phyloP scores from a whole-genome alignment of 92 coral and sea anemone species.

The Zoanthus solanderi region DNA sequence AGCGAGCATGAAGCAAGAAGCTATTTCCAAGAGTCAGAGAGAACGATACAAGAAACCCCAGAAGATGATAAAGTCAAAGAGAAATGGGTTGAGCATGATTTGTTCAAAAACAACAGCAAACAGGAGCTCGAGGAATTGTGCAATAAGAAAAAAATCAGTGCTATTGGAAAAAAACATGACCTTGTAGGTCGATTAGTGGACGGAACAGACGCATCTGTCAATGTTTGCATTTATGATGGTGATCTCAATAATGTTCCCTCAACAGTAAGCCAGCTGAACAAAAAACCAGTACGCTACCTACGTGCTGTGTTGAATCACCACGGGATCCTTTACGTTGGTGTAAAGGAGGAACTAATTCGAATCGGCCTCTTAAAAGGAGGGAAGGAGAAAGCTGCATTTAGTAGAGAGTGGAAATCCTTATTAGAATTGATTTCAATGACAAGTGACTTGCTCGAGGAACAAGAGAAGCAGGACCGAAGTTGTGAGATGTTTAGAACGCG shows the following conservation, averaged over 20 bases:
- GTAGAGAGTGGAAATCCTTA: conserved; percentile 53
- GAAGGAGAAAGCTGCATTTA: conserved; percentile 50
- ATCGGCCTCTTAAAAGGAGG: conserved; percentile 54
- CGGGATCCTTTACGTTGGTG: conserved; percentile 47
- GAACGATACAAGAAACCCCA: conserved; percentile 2
- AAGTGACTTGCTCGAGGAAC: conserved; percentile 29
- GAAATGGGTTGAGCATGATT: conserved; percentile 7
- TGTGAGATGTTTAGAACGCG: conserved; percentile 34
- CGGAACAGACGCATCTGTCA: background rate
- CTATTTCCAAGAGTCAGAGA: background rate
- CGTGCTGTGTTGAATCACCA: conserved; percentile 53
- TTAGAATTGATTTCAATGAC: conserved; percentile 46
- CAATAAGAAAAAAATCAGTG: background rate
- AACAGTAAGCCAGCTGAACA: conserved; percentile 53
- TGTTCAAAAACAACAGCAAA: conserved; percentile 1
- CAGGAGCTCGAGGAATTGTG: conserved; percentile 17
- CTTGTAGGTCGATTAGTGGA: conserved; percentile 22
- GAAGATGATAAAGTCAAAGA: background rate
- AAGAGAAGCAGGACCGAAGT: conserved; percentile 35
- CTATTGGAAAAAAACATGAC: conserved; percentile 18
- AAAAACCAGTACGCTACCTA: conserved; percentile 25
- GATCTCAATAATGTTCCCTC: conserved; percentile 48
- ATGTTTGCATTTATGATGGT: conserved; percentile 37
- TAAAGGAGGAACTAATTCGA: conserved; percentile 43
- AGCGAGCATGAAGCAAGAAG: background rate